These are phyloP conservation scores for Eristalinus aeneus DNA, from an alignment of 2,888 invertebrate genomes.

Conservation along the genomic window DNA sequence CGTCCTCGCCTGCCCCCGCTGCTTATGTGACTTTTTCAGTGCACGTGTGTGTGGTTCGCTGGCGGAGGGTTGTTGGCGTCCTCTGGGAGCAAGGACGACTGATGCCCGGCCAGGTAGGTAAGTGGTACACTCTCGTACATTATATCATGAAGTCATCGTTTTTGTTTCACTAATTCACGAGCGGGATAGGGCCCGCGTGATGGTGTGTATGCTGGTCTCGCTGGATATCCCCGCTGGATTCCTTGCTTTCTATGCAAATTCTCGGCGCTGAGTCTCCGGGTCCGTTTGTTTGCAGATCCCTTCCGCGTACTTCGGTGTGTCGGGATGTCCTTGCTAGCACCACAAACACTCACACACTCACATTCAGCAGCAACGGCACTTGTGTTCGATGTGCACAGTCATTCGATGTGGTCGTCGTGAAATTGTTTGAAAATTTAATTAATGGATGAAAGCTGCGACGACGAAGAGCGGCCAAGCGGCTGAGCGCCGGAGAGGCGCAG, in stretches of 20 bases:
- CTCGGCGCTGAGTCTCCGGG: neutral
- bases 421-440: slow-evolving; percentile 71
- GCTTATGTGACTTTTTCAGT: neutral
- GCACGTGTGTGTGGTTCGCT: neutral
- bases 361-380: neutral
- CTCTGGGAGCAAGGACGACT: slow-evolving; percentile 39
- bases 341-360: slow-evolving; percentile 55
- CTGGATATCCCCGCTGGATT: slow-evolving; percentile 48
- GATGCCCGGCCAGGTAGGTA: slow-evolving; percentile 54
- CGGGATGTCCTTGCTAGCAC: slow-evolving; percentile 35
- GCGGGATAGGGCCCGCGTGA: neutral
- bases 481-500: neutral
- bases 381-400: slow-evolving; percentile 24
- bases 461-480: neutral
- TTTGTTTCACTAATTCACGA: slow-evolving; percentile 62
- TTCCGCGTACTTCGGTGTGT: slow-evolving; percentile 23
- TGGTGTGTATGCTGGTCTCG: neutral
- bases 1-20: neutral
- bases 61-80: slow-evolving; percentile 1
- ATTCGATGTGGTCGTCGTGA: slow-evolving; percentile 60
- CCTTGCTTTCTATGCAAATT: slow-evolving; percentile 23
- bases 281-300: slow-evolving; percentile 48
- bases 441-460: slow-evolving; percentile 49
- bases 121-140: slow-evolving; percentile 58
- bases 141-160: slow-evolving; percentile 57